Evolutionary conservation across 2,113 vertebrate genomes (phyloP).

Genomic region (Gobiocypris rarus): DNA sequence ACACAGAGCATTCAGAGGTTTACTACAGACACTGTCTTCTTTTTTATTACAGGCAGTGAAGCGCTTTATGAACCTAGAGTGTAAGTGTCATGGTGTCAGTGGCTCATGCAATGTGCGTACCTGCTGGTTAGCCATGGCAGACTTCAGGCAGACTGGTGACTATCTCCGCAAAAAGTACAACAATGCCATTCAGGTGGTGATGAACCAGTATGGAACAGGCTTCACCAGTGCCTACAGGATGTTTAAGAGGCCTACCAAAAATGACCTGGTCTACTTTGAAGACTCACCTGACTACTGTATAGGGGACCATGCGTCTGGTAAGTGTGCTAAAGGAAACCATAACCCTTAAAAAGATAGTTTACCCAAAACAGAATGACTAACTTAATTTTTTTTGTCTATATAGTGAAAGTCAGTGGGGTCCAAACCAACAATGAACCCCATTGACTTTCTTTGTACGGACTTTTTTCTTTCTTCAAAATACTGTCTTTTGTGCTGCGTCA

Average conservation of each 20-base stretch:
- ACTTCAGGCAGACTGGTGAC: conserved; percentile 92
- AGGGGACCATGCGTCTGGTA: conserved; percentile 88
- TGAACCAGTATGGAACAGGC: conserved; percentile 94
- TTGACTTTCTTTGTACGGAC: neutral
- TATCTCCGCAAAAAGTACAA: conserved; percentile 91
- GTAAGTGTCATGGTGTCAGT: conserved; percentile 97
- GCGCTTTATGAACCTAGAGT: conserved; percentile 91
- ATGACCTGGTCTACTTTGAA: conserved; percentile 94
- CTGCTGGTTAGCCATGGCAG: conserved; percentile 94
- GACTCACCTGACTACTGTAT: conserved; percentile 97
- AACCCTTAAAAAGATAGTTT: neutral
- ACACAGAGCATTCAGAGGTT: conserved; percentile 6
- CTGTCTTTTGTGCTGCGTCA: neutral
- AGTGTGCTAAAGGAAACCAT: conserved; percentile 56
- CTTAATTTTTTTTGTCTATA: neutral
- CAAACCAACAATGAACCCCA: neutral
- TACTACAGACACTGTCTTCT: conserved; percentile 1
- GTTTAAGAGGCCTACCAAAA: conserved; percentile 89
- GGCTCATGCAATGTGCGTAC: conserved; percentile 92
- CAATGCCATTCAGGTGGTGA: conserved; percentile 90
- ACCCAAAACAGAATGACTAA: neutral
- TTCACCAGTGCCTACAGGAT: conserved; percentile 87
- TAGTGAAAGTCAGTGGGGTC: neutral
- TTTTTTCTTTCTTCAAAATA: neutral
- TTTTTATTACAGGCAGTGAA: conserved; percentile 84